Evolutionary conservation across 2,113 vertebrate genomes (phyloP).

Genomic region (Bos taurus): DNA sequence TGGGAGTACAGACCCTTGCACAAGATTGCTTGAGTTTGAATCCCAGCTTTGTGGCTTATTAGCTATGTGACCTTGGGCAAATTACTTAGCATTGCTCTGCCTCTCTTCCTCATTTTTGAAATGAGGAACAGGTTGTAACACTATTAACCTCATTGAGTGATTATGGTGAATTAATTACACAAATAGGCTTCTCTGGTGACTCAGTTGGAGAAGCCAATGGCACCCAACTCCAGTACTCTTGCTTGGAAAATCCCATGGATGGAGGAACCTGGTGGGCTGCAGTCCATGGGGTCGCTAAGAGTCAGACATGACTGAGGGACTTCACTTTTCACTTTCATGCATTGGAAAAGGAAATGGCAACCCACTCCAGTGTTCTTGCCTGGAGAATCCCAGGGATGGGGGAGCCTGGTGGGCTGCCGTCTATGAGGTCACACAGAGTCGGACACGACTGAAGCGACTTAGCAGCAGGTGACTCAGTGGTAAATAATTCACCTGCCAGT

Average conservation of each 20-base stretch:
- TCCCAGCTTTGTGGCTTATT: background rate
- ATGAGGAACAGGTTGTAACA: background rate
- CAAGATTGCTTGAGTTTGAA: background rate
- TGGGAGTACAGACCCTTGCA: background rate
- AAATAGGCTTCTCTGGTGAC: background rate
- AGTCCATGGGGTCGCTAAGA: no score
- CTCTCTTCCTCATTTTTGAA: background rate
- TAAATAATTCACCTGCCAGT: background rate
- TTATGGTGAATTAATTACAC: background rate
- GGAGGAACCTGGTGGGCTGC: no score
- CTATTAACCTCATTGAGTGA: background rate
- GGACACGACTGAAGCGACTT: no score
- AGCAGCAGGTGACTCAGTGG: background rate
- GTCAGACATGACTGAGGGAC: no score
- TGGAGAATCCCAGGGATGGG: no score
- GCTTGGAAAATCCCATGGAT: no score
- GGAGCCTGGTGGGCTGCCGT: no score
- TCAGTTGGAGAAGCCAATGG: background rate
- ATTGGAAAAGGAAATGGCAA: no score
- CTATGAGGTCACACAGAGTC: no score
- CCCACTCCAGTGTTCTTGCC: no score
- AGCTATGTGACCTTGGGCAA: background rate
- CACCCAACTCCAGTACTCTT: no score
- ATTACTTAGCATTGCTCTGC: background rate
- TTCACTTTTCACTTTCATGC: no score